Conservation (phyloP, 2,797 vertebrate genomes). For the Gadopsis marmoratus region DNA sequence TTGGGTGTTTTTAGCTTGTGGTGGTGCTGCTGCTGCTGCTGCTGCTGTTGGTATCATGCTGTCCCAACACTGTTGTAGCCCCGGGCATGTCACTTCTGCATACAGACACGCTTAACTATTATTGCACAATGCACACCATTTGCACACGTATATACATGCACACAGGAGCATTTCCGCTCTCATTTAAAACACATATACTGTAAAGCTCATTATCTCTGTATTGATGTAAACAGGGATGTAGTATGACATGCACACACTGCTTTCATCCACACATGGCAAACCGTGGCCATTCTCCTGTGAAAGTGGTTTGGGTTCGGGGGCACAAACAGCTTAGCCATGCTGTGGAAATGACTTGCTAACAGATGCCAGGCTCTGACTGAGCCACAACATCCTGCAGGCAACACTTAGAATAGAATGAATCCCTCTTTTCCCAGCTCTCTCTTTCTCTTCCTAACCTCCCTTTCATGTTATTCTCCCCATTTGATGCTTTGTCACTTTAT, state of each 20-base stretch:
- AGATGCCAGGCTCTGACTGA: constrained; percentile 78
- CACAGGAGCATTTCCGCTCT: not conserved
- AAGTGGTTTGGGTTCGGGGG: constrained; percentile 74
- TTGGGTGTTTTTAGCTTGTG: constrained; percentile 39
- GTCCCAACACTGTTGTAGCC: constrained; percentile 30
- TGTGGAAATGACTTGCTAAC: constrained; percentile 78
- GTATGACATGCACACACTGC: constrained; percentile 21
- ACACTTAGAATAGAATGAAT: constrained; percentile 74
- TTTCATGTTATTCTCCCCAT: constrained; percentile 65
- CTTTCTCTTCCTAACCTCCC: constrained; percentile 49
- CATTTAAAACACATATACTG: constrained; percentile 13
- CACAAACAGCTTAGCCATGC: constrained; percentile 76
- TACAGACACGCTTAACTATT: constrained; percentile 13
- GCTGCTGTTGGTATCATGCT: constrained; percentile 33
- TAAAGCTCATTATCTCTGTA: constrained; percentile 3
- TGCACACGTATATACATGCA: not conserved
- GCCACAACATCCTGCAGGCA: constrained; percentile 78
- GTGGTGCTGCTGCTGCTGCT: constrained; percentile 13
- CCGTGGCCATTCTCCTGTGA: constrained; percentile 65
- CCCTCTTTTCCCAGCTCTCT: constrained; percentile 33
- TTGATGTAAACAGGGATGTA: constrained; percentile 27
- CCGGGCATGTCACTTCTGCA: constrained; percentile 21
- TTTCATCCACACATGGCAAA: constrained; percentile 31
- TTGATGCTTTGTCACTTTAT: constrained; percentile 70
- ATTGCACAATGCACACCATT: constrained; percentile 19